Conservation (phyloP, 35 echinoderm and acorn worm genomes). For the Hemicentrotus pulcherrimus region DNA sequence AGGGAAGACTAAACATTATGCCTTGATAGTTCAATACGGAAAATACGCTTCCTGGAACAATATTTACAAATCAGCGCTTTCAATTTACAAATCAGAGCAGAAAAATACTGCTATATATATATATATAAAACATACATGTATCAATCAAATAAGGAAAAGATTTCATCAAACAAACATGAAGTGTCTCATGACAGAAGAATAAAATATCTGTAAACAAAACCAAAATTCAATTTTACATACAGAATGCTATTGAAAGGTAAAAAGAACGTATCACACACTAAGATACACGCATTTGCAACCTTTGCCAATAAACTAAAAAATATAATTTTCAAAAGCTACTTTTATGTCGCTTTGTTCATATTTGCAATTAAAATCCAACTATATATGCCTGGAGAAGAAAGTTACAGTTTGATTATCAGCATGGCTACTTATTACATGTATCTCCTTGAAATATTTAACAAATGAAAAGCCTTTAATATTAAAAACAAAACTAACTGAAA, state of each 20-base stretch:
- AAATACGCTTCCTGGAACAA: neutral
- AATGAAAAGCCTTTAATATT: neutral
- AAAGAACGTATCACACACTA: neutral
- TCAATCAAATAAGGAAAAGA: neutral
- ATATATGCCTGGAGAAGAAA: neutral
- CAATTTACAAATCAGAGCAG: neutral
- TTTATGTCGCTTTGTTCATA: neutral
- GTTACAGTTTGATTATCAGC: neutral
- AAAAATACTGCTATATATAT: neutral
- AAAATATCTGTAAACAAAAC: neutral
- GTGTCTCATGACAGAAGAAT: neutral
- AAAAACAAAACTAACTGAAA: neutral
- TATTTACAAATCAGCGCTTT: neutral
- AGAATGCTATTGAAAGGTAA: neutral
- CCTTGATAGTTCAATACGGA: neutral
- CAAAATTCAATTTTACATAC: neutral
- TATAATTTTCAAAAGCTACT: neutral
- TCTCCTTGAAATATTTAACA: neutral
- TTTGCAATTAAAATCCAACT: neutral
- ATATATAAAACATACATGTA: neutral
- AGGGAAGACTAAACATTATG: neutral
- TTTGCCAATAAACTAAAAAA: neutral
- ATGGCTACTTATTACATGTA: neutral
- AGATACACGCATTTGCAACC: neutral
- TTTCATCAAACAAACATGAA: neutral